These are phyloP conservation scores for Cololabis saira DNA, from an alignment of 2,113 vertebrate genomes.

Conservation along the genomic window DNA sequence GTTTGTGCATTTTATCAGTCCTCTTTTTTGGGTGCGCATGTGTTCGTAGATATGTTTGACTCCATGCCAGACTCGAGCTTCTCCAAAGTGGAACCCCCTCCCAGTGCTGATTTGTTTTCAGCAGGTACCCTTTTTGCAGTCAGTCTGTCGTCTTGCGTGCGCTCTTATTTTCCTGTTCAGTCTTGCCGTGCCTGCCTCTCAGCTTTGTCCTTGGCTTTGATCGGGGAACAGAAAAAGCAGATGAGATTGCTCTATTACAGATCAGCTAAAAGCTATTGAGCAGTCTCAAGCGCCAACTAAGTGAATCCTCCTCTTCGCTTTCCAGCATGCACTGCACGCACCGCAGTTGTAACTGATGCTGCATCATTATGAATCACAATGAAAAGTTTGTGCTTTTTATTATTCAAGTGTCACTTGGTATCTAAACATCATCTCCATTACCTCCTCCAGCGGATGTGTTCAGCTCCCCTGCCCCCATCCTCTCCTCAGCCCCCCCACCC, in stretches of 20 bases:
- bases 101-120: slow-evolving; percentile 94
- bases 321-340: slow-evolving; percentile 59
- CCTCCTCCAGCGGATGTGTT: slow-evolving; percentile 87
- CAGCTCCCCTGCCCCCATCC: slow-evolving; percentile 86
- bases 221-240: slow-evolving; percentile 27
- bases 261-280: slow-evolving; percentile 51
- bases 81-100: slow-evolving; percentile 84
- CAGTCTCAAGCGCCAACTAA: slow-evolving; percentile 33
- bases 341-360: slow-evolving; percentile 30
- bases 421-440: slow-evolving; percentile 70
- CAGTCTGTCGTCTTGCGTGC: slow-evolving; percentile 10
- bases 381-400: slow-evolving; percentile 4
- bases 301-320: slow-evolving; percentile 20
- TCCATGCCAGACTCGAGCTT: slow-evolving; percentile 85
- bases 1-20: slow-evolving; percentile 30
- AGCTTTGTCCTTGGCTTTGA: slow-evolving; percentile 59
- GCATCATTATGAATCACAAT: slow-evolving; percentile 35
- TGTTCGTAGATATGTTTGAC: slow-evolving; percentile 94
- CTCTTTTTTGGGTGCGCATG: slow-evolving; percentile 85
- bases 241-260: slow-evolving; percentile 29
- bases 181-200: slow-evolving; percentile 37
- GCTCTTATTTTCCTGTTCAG: slow-evolving; percentile 40
- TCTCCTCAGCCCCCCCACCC: slow-evolving; percentile 87
- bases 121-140: slow-evolving; percentile 84
- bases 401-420: slow-evolving; percentile 16